A percentile compares a stretch with the other conserved stretches of the same genome.
Evolutionary conservation across 1,140 invertebrate species (phyloP).

Genomic region (Euborellia annulipes): DNA sequence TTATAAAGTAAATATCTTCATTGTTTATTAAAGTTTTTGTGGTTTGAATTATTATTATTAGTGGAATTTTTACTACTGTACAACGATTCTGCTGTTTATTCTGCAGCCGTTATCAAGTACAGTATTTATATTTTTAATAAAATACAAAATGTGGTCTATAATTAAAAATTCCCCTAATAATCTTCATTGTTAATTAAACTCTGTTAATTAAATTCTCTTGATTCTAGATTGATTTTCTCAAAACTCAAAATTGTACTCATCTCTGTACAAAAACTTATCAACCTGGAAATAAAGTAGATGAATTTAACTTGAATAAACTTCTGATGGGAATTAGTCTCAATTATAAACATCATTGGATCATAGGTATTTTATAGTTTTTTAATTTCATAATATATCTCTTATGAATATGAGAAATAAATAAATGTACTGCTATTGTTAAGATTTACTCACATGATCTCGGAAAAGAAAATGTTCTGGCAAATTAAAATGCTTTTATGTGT

Average conservation of each 20-base stretch:
- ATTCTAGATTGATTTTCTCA: conserved; percentile 42
- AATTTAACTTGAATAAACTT: conserved; percentile 59
- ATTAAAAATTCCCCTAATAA: too few species aligned
- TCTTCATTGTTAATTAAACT: neutral
- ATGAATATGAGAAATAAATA: too few species aligned
- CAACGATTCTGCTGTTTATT: too few species aligned
- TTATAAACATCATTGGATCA: conserved; percentile 97
- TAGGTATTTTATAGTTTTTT: conserved; percentile 32
- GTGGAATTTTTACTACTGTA: neutral
- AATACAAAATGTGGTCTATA: too few species aligned
- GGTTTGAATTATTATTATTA: conserved; percentile 2
- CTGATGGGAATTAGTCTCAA: conserved; percentile 89
- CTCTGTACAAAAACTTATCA: conserved; percentile 63
- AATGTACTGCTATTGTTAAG: too few species aligned
- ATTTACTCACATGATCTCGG: too few species aligned
- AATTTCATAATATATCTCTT: too few species aligned
- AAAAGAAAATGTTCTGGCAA: too few species aligned
- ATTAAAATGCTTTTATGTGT: too few species aligned
- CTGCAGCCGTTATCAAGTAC: too few species aligned
- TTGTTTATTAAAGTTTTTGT: neutral
- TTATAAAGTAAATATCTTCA: conserved; percentile 44
- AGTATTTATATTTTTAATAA: too few species aligned
- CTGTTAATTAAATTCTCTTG: conserved; percentile 9
- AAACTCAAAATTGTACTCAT: conserved; percentile 50
- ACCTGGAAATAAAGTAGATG: conserved; percentile 39